These are phyloP conservation scores for Zaprionus africanus DNA, from an alignment of 1,140 invertebrate genomes.

Conservation along the genomic window DNA sequence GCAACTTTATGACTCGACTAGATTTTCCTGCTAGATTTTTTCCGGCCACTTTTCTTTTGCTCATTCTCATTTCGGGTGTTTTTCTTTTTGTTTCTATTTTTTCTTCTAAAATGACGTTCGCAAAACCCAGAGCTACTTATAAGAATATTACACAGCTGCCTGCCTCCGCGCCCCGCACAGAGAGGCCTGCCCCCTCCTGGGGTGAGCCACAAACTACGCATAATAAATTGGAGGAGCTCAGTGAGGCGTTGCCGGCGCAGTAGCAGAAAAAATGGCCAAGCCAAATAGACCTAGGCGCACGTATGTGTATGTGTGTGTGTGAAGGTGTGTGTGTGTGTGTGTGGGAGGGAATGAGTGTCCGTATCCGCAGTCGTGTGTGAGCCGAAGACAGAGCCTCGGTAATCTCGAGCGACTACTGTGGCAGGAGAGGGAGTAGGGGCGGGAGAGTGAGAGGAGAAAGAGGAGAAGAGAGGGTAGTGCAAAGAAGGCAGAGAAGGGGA, in stretches of 20 bases:
- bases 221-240: conserved; percentile 74
- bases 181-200: background rate
- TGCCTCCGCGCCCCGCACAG: background rate
- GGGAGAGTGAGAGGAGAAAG: too few relatives aligned
- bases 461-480: too few relatives aligned
- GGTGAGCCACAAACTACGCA: conserved; percentile 30
- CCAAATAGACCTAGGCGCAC: conserved; percentile 27
- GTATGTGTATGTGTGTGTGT: conserved; percentile 23
- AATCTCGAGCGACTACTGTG: conserved; percentile 57
- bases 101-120: conserved; percentile 1
- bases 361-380: background rate
- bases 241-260: conserved; percentile 40
- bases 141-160: conserved; percentile 56
- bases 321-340: conserved; percentile 6
- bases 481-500: too few relatives aligned
- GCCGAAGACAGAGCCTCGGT: conserved; percentile 33
- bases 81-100: background rate
- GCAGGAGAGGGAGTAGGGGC: background rate
- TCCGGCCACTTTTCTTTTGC: background rate
- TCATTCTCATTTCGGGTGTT: conserved; percentile 4
- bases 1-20: conserved; percentile 68
- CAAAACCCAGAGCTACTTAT: conserved; percentile 55
- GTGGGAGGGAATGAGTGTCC: background rate
- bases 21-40: conserved; percentile 32
- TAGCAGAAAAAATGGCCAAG: background rate